Conservation (phyloP, 2,888 invertebrate species). For the Nycteola revayana region DNA sequence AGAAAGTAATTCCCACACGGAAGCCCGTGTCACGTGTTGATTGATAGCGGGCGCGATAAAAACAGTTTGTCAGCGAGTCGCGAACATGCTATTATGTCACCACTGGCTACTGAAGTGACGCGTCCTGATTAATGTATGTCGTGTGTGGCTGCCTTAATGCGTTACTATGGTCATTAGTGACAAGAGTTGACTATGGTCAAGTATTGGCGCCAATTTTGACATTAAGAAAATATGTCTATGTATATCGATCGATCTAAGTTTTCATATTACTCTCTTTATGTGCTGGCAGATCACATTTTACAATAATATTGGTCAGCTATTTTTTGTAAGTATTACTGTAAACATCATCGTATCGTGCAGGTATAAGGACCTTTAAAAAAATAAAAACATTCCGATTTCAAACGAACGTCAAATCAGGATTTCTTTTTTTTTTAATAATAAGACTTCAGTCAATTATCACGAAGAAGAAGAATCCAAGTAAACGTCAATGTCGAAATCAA, state of each 20-base stretch:
- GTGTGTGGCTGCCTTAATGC: conserved; percentile 51
- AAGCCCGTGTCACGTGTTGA: conserved; percentile 64
- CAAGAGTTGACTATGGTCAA: conserved; percentile 51
- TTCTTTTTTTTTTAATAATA: conserved; percentile 24
- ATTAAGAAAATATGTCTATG: too few relatives aligned
- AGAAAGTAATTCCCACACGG: conserved; percentile 66
- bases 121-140: conserved; percentile 66
- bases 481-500: conserved; percentile 48
- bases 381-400: conserved; percentile 12
- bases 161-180: conserved; percentile 47
- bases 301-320: too few relatives aligned
- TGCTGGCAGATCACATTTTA: too few relatives aligned
- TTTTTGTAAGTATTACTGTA: too few relatives aligned
- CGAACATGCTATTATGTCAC: conserved; percentile 74
- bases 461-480: conserved; percentile 38
- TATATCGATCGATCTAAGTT: too few relatives aligned
- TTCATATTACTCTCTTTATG: too few relatives aligned
- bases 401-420: conserved; percentile 18
- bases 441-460: conserved; percentile 39
- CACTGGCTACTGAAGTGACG: conserved; percentile 49
- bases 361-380: conserved; percentile 10
- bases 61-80: conserved; percentile 61
- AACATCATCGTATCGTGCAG: too few relatives aligned
- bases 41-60: conserved; percentile 67
- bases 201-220: conserved; percentile 20